Evolutionary conservation across 1,140 invertebrate genomes (phyloP).

Genomic region (Campoletis sonorensis): DNA sequence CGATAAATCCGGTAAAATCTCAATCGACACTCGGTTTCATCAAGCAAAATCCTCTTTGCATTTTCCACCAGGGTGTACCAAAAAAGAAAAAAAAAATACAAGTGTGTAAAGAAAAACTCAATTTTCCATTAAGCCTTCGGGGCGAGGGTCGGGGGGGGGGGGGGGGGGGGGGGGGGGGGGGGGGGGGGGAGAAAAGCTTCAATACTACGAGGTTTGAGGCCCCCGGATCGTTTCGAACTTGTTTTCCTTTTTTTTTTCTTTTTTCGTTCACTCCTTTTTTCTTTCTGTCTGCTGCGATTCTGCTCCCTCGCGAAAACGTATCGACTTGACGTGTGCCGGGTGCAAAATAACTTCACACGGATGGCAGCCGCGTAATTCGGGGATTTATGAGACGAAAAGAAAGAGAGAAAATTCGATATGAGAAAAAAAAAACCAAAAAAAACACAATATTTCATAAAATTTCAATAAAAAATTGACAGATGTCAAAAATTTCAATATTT

Average conservation of each 20-base stretch:
- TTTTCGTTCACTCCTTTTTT: conserved; percentile 10
- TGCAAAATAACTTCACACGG: not conserved
- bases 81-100: not conserved
- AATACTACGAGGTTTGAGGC: not conserved
- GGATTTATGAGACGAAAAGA: too few species aligned
- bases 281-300: not conserved
- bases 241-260: conserved; percentile 23
- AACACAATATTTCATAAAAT: not conserved
- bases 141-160: not conserved
- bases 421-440: too few species aligned
- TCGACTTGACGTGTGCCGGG: conserved; percentile 1
- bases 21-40: not conserved
- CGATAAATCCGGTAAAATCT: not conserved
- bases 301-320: conserved; percentile 12
- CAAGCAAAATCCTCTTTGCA: not conserved
- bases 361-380: not conserved
- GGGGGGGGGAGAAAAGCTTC: not conserved
- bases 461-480: too few species aligned
- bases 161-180: not conserved
- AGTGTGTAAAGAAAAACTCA: not conserved
- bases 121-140: conserved; percentile 1
- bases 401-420: too few species aligned
- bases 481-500: too few species aligned
- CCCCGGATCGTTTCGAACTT: conserved; percentile 8
- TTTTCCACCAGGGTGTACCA: too few species aligned